Evolutionary conservation across 2,888 invertebrate genomes (phyloP).

Genomic region (Agrochola macilenta): DNA sequence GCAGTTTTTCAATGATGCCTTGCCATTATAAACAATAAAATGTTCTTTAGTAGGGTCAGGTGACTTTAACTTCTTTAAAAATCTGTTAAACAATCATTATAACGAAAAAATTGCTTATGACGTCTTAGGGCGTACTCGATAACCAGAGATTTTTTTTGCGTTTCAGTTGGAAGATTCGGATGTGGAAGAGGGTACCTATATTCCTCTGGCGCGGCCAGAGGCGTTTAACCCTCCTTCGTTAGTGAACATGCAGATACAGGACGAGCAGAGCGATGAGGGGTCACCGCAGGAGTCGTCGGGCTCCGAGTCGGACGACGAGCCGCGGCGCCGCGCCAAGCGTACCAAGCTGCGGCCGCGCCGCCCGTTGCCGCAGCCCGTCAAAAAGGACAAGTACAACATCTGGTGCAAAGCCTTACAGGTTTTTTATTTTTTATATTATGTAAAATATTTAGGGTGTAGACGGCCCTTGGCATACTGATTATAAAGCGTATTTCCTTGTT

Average conservation of each 20-base stretch:
- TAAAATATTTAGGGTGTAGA: neutral
- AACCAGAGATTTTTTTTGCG: slow-evolving; percentile 41
- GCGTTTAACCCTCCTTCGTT: slow-evolving; percentile 88
- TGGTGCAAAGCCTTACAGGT: slow-evolving; percentile 92
- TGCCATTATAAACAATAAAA: neutral
- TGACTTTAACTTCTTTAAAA: neutral
- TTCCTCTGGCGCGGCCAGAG: slow-evolving; percentile 90
- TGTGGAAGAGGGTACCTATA: slow-evolving; percentile 89
- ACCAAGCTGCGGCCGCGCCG: slow-evolving; percentile 85
- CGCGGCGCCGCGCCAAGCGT: slow-evolving; percentile 87
- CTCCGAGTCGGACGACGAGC: slow-evolving; percentile 91
- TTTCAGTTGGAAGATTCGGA: slow-evolving; percentile 88
- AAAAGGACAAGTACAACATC: slow-evolving; percentile 94
- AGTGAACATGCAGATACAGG: slow-evolving; percentile 90
- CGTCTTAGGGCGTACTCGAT: slow-evolving; percentile 56
- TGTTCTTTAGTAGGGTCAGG: neutral
- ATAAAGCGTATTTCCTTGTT: neutral
- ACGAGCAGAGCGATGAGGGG: slow-evolving; percentile 91
- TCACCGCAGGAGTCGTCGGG: slow-evolving; percentile 88
- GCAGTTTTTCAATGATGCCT: slow-evolving; percentile 37
- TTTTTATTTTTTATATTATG: slow-evolving; percentile 12
- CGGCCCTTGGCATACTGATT: neutral
- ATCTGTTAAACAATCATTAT: neutral
- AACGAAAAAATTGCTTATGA: slow-evolving; percentile 32
- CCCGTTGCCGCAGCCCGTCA: slow-evolving; percentile 80